These are phyloP conservation scores for Helicoverpa zea DNA, from an alignment of 1,140 invertebrate species.

Conservation along the genomic window DNA sequence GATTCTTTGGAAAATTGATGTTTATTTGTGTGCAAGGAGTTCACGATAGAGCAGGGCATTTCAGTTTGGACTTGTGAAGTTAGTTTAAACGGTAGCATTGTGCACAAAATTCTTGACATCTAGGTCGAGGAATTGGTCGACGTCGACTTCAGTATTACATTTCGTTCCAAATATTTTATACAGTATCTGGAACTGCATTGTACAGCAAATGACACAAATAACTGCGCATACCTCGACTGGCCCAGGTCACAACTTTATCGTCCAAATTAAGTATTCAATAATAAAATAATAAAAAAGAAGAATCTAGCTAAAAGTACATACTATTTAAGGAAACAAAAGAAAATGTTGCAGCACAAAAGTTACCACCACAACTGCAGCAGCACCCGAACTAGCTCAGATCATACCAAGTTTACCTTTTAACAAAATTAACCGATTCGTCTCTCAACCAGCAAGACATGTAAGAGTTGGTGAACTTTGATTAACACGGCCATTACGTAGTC, in stretches of 20 bases:
- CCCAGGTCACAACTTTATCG: too few species aligned
- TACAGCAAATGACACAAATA: not conserved
- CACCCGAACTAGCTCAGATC: not conserved
- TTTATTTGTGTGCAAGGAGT: slow-evolving; percentile 13
- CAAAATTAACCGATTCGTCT: slow-evolving; percentile 24
- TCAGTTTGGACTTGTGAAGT: not conserved
- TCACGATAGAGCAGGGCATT: not conserved
- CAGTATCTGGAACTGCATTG: slow-evolving; percentile 2
- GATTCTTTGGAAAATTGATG: slow-evolving; percentile 6
- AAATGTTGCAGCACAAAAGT: not conserved
- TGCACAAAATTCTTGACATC: slow-evolving; percentile 40
- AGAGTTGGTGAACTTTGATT: slow-evolving; percentile 30
- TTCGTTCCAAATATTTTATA: slow-evolving; percentile 17
- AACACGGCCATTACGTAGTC: slow-evolving; percentile 24
- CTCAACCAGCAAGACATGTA: slow-evolving; percentile 15
- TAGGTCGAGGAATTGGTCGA: slow-evolving; percentile 2
- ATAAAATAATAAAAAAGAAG: too few species aligned
- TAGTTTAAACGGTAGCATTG: slow-evolving; percentile 6
- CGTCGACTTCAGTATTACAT: slow-evolving; percentile 5
- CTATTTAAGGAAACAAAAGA: not conserved
- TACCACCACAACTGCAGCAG: not conserved
- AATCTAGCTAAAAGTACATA: not conserved
- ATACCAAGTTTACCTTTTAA: not conserved
- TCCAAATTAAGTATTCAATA: too few species aligned
- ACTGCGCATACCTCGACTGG: too few species aligned